Evolutionary conservation across 1,140 invertebrate species (phyloP).

Genomic region (Epicauta chinensis): DNA sequence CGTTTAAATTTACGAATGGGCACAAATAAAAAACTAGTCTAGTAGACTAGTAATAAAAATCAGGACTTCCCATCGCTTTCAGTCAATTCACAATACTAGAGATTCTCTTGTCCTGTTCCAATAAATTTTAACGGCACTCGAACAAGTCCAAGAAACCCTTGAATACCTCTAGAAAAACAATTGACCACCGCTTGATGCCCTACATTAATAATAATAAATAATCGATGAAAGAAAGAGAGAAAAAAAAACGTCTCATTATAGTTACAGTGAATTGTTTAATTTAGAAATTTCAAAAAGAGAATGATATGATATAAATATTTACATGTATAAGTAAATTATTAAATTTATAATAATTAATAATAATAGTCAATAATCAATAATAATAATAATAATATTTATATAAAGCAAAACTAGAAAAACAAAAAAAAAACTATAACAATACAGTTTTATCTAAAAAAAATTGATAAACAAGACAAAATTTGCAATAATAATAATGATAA

Average conservation of each 20-base stretch:
- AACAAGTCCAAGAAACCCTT: no score
- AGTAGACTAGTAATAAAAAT: no score
- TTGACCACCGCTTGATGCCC: no score
- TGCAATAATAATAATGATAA: conserved; percentile 15
- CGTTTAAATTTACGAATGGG: no score
- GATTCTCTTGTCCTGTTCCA: no score
- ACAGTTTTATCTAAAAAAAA: conserved; percentile 1
- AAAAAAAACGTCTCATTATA: conserved; percentile 13
- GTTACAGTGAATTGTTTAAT: conserved; percentile 48
- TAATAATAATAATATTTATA: conserved; percentile 33
- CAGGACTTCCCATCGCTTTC: no score
- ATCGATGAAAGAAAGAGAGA: no score
- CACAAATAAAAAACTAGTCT: no score
- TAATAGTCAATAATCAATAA: conserved; percentile 31
- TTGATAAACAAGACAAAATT: conserved; percentile 20
- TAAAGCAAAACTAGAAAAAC: conserved; percentile 32
- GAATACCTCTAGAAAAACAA: no score
- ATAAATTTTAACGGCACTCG: no score
- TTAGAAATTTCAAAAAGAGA: conserved; percentile 46
- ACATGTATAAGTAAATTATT: conserved; percentile 36
- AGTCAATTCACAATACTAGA: no score
- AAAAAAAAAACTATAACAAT: conserved; percentile 24
- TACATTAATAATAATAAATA: no score
- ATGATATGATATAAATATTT: conserved; percentile 49
- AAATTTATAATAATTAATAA: conserved; percentile 33